These are phyloP conservation scores for Campylomormyrus numenius DNA, from an alignment of 2,113 vertebrate genomes.

Conservation along the genomic window DNA sequence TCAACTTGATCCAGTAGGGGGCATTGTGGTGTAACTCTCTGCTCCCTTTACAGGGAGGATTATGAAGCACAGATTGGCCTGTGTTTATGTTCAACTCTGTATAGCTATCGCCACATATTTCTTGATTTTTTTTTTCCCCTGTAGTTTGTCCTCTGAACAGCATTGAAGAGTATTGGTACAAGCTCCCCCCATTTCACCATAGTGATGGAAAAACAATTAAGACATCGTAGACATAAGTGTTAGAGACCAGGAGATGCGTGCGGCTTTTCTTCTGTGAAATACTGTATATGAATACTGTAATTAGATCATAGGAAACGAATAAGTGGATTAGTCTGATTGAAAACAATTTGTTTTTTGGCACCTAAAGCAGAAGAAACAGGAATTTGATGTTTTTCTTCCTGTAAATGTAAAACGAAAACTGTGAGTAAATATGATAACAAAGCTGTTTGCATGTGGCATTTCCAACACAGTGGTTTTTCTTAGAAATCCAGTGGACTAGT, in stretches of 20 bases:
- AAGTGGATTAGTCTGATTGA: background rate
- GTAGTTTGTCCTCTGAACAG: background rate
- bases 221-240: background rate
- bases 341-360: background rate
- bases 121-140: slow-evolving; percentile 6
- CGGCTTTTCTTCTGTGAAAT: background rate
- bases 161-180: background rate
- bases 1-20: slow-evolving; percentile 67
- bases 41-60: slow-evolving; percentile 10
- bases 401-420: background rate
- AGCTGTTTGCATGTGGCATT: background rate
- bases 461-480: background rate
- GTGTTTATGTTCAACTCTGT: slow-evolving; percentile 15
- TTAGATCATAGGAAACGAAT: background rate
- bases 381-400: background rate
- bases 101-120: slow-evolving; percentile 3
- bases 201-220: background rate
- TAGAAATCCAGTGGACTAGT: background rate
- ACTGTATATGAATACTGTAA: background rate
- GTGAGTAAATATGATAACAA: background rate
- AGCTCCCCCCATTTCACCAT: background rate
- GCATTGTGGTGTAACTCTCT: slow-evolving; percentile 70
- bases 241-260: background rate
- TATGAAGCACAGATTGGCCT: slow-evolving; percentile 15
- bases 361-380: background rate